A percentile compares a stretch with the other conserved stretches of the same genome.
phyloP scores from a whole-genome alignment of 30 jellyfish, hydroid and myxozoan species.

The Aurelia coerulea region DNA sequence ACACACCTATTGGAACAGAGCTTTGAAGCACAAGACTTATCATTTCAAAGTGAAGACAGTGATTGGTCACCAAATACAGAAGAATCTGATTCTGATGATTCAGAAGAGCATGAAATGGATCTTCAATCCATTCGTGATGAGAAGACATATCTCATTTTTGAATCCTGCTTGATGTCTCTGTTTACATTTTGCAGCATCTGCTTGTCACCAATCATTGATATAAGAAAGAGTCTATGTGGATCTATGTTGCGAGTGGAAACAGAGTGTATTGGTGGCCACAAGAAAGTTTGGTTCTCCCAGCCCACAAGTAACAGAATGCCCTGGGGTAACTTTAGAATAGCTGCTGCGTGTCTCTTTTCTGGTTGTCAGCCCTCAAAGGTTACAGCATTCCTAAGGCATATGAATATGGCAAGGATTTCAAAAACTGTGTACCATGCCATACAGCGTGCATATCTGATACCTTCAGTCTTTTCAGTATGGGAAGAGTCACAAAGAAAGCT shows the following conservation, averaged over 20 bases:
- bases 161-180: too few species aligned
- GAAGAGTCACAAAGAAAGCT: slow-evolving; percentile 1
- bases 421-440: slow-evolving; percentile 6
- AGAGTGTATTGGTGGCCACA: slow-evolving; percentile 12
- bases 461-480: slow-evolving; percentile 4
- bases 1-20: too few species aligned
- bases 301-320: slow-evolving; percentile 16
- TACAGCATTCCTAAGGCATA: neutral
- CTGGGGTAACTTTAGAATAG: slow-evolving; percentile 6
- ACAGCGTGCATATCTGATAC: slow-evolving; percentile 16
- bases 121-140: too few species aligned
- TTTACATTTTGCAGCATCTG: too few species aligned
- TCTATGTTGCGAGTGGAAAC: slow-evolving; percentile 6
- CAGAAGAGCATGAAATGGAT: too few species aligned
- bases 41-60: too few species aligned
- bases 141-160: too few species aligned
- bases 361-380: slow-evolving; percentile 14
- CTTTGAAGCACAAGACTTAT: too few species aligned
- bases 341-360: slow-evolving; percentile 10
- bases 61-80: too few species aligned
- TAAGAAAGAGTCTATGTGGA: neutral
- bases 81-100: too few species aligned
- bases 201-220: too few species aligned
- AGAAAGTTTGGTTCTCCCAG: slow-evolving; percentile 13
- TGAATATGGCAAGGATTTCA: slow-evolving; percentile 5